Evolutionary conservation across 92 coral and sea anemone species (phyloP).

Genomic region (Epizoanthus illoricatus): DNA sequence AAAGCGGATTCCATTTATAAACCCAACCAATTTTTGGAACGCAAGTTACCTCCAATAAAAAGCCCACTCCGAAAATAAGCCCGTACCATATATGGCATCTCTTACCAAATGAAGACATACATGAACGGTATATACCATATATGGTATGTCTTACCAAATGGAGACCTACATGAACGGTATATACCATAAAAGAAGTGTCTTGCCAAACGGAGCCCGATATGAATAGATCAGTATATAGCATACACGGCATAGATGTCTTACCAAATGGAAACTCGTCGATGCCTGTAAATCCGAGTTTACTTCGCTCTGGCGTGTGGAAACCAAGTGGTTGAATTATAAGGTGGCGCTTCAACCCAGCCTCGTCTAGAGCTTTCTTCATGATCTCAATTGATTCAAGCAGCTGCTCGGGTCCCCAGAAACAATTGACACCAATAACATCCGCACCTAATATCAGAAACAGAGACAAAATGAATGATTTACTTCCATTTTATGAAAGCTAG

Average conservation of each 20-base stretch:
- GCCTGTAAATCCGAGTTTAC: constrained; percentile 60
- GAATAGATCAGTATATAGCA: neutral
- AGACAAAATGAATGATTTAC: neutral
- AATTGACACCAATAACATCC: constrained; percentile 77
- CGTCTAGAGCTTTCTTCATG: constrained; percentile 70
- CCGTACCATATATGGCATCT: no score
- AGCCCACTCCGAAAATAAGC: no score
- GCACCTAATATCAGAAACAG: constrained; percentile 48
- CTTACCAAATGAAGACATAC: no score
- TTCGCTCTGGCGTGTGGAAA: constrained; percentile 62
- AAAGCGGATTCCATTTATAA: no score
- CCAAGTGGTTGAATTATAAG: constrained; percentile 74
- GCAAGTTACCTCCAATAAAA: no score
- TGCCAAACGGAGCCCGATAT: neutral
- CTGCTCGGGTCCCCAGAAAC: constrained; percentile 68
- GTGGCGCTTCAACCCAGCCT: constrained; percentile 71
- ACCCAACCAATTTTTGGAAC: no score
- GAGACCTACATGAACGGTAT: no score
- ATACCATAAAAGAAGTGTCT: no score
- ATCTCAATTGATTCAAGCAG: constrained; percentile 55
- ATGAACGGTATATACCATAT: no score
- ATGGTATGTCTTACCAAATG: no score
- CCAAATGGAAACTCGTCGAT: constrained; percentile 77
- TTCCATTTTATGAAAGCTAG: no score
- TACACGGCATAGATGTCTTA: constrained; percentile 6